Evolutionary conservation across 2,888 invertebrate genomes (phyloP).

Genomic region (Phyllotreta cruciferae): DNA sequence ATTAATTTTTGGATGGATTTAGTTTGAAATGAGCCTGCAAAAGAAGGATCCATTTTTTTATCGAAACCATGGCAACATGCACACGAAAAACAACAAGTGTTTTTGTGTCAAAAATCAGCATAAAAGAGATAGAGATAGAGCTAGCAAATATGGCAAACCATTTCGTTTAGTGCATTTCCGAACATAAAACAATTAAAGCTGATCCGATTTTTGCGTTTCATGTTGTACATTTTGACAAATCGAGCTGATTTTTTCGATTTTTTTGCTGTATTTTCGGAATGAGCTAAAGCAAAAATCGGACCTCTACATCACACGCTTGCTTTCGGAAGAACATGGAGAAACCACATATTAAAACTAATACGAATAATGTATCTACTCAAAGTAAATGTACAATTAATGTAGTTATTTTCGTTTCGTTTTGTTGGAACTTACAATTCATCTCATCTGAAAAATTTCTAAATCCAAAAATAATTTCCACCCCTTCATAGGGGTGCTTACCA

Average conservation of each 20-base stretch:
- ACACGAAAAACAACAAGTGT: slow-evolving; percentile 38
- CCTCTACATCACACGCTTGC: slow-evolving; percentile 54
- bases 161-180: slow-evolving; percentile 54
- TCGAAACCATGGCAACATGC: slow-evolving; percentile 29
- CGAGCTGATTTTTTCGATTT: slow-evolving; percentile 9
- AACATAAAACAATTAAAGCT: slow-evolving; percentile 58
- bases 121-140: slow-evolving; percentile 56
- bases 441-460: not conserved
- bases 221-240: slow-evolving; percentile 22
- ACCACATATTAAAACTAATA: slow-evolving; percentile 28
- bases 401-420: slow-evolving; percentile 1
- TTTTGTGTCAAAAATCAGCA: slow-evolving; percentile 53
- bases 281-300: slow-evolving; percentile 37
- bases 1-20: too few species aligned
- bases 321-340: slow-evolving; percentile 38
- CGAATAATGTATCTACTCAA: slow-evolving; percentile 23
- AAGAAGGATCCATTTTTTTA: too few species aligned
- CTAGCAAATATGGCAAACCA: slow-evolving; percentile 53
- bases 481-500: too few species aligned
- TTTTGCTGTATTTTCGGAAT: not conserved
- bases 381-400: slow-evolving; percentile 2
- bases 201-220: slow-evolving; percentile 50
- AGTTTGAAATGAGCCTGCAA: too few species aligned
- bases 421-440: not conserved
- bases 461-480: too few species aligned